Evolutionary conservation across 2,888 invertebrate genomes (phyloP), one percentile per base, ranked within the genome.

Genomic region (Sclerodermus sp.): DNA sequence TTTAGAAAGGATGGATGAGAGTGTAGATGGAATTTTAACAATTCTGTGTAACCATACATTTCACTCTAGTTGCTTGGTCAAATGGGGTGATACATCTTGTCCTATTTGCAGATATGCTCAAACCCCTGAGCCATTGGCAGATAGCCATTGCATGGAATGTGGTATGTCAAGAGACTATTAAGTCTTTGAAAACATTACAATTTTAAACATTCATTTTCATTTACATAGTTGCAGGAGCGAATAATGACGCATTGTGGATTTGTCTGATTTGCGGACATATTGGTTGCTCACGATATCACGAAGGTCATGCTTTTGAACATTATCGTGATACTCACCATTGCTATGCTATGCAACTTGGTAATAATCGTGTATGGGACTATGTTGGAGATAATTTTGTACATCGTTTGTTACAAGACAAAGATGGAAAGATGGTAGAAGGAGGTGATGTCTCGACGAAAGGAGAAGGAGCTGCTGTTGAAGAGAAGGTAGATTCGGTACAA

Each of bases 311-410:
- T 0, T 94, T 93, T 40, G 91, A 93, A 53, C 99, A 99, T 77
- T 99, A 93, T 79, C 83, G 91, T 49, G 91, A 92, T 49, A 96
- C 99, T 0, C 93, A 95, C 64, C 99, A 99, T 79, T 96, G 96
- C 14, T 99, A 96, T 73, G 94, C 97, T 4, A 85, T 99, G 83
- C 96, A 99, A 76, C 80, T 98, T 50, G 97, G 96, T 1, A 95
- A 93, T 39, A 95, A 96, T 72, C 83, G 96, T 44, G 99, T 99
- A 0, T 99, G 99, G 99, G 99, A 99, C 76, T 99, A 99, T 77
- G 96, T 96, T 45, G 97, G 97, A 63, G 96, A 96, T 79, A 95
- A 93, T 79, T 96, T 94, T 80, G 96, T 96, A 8, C 96, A 96
- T 80, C 87, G 99, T 12, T 82, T 99, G 34, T 87, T 99, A 16